These are phyloP conservation scores for Cyanistes caeruleus DNA, from an alignment of 2,113 vertebrate species.

Conservation along the genomic window DNA sequence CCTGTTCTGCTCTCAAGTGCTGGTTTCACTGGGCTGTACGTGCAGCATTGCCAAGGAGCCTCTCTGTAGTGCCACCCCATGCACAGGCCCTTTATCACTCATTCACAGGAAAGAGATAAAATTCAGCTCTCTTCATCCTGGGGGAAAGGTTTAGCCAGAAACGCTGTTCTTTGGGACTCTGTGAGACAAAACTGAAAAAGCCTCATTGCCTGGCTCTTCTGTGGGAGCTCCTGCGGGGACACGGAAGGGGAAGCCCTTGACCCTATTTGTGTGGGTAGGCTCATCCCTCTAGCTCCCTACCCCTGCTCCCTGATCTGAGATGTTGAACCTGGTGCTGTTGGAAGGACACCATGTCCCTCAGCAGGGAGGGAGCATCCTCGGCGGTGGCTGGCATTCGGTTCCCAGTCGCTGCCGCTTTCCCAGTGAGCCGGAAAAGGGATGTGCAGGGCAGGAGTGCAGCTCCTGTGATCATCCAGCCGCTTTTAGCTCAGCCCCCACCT, in stretches of 20 bases:
- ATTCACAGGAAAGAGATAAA: not conserved
- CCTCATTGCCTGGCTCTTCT: not conserved
- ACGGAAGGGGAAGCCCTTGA: rapidly evolving
- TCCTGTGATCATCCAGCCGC: not conserved
- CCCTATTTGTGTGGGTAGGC: rapidly evolving
- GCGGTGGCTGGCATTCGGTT: not conserved
- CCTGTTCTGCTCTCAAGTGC: not conserved
- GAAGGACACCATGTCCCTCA: rapidly evolving
- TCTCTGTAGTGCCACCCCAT: not conserved
- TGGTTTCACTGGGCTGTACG: rapidly evolving
- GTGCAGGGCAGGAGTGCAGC: not conserved
- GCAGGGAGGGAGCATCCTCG: rapidly evolving
- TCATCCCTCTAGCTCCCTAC: not conserved
- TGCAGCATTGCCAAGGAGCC: rapidly evolving
- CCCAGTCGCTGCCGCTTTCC: rapidly evolving
- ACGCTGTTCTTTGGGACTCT: not conserved
- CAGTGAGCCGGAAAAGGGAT: not conserved
- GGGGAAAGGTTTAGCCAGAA: not conserved
- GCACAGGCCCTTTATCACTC: not conserved
- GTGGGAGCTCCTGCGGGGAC: not conserved
- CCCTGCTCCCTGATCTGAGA: not conserved
- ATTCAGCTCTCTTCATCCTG: not conserved
- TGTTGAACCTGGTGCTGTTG: not conserved
- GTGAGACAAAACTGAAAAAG: not conserved
- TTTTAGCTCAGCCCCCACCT: conserved; percentile 41